These are phyloP conservation scores for Melanotaenia maccullochi DNA, from an alignment of 2,797 vertebrate genomes.

Conservation along the genomic window DNA sequence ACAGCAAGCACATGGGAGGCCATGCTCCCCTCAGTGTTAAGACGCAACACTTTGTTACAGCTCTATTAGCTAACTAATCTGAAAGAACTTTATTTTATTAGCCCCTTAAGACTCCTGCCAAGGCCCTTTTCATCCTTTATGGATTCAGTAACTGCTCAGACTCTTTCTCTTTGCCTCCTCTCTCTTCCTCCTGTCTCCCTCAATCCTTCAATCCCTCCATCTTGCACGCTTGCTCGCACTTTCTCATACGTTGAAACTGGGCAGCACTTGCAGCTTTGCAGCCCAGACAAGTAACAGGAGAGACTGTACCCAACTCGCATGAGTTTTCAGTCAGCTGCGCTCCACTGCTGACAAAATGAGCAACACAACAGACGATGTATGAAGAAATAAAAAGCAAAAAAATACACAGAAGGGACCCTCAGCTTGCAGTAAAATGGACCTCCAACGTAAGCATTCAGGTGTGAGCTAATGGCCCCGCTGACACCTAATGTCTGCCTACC, in stretches of 20 bases:
- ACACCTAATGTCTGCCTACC: slow-evolving; percentile 27
- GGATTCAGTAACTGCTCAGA: slow-evolving; percentile 73
- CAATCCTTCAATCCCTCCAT: slow-evolving; percentile 76
- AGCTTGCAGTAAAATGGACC: slow-evolving; percentile 40
- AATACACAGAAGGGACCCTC: slow-evolving; percentile 35
- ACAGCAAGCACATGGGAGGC: slow-evolving; percentile 55
- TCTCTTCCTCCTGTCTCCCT: slow-evolving; percentile 65
- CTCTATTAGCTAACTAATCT: slow-evolving; percentile 85
- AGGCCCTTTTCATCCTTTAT: slow-evolving; percentile 81
- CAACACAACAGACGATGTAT: slow-evolving; percentile 18
- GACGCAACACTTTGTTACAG: slow-evolving; percentile 75
- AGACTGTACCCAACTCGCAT: slow-evolving; percentile 4
- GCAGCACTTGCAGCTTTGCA: slow-evolving; percentile 38
- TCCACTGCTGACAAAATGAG: slow-evolving; percentile 23
- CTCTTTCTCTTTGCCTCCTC: slow-evolving; percentile 47
- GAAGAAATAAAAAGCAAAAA: slow-evolving; percentile 32
- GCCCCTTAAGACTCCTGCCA: slow-evolving; percentile 80
- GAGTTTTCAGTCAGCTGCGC: slow-evolving; percentile 10
- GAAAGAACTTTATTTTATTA: slow-evolving; percentile 83
- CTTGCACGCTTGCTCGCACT: slow-evolving; percentile 58
- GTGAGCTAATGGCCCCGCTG: slow-evolving; percentile 34
- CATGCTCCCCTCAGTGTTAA: slow-evolving; percentile 64
- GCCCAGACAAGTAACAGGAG: slow-evolving; percentile 22
- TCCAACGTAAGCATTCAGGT: slow-evolving; percentile 47
- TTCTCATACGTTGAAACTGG: slow-evolving; percentile 36